A percentile compares a stretch with the other conserved stretches of the same genome.
Evolutionary conservation across 2,888 invertebrate genomes (phyloP).

Genomic region (Folsomia manolachei): DNA sequence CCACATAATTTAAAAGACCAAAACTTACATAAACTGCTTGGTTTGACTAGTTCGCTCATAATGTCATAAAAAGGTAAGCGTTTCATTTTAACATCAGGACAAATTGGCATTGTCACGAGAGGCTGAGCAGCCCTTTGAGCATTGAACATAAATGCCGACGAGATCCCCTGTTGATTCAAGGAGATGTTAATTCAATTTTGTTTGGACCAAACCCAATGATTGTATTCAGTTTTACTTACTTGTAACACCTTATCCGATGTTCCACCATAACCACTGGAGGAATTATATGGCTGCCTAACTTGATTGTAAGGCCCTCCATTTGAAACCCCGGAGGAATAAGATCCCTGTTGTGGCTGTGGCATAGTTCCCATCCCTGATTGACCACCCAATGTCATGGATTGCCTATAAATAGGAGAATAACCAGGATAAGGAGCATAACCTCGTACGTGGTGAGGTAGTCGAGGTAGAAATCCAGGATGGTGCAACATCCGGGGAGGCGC

Average conservation of each 20-base stretch:
- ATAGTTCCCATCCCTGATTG: neutral
- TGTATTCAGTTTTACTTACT: slow-evolving; percentile 16
- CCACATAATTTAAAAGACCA: neutral
- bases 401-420: slow-evolving; percentile 11
- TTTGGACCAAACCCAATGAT: too few species aligned
- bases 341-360: too few species aligned
- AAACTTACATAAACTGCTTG: slow-evolving; percentile 70
- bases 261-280: slow-evolving; percentile 5
- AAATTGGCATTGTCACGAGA: slow-evolving; percentile 66
- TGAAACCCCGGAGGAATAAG: slow-evolving; percentile 10
- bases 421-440: too few species aligned
- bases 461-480: too few species aligned
- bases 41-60: slow-evolving; percentile 80
- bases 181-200: neutral
- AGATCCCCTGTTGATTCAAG: slow-evolving; percentile 11
- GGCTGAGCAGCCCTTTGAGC: slow-evolving; percentile 8
- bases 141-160: neutral
- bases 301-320: slow-evolving; percentile 18
- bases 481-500: too few species aligned
- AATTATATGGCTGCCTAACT: neutral
- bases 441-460: too few species aligned
- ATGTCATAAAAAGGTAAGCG: slow-evolving; percentile 90
- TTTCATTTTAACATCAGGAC: slow-evolving; percentile 90
- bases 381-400: neutral
- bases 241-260: slow-evolving; percentile 24